Base-by-base conservation (phyloP, 1,140 invertebrate genomes). In the Latrodectus geometricus region DNA sequence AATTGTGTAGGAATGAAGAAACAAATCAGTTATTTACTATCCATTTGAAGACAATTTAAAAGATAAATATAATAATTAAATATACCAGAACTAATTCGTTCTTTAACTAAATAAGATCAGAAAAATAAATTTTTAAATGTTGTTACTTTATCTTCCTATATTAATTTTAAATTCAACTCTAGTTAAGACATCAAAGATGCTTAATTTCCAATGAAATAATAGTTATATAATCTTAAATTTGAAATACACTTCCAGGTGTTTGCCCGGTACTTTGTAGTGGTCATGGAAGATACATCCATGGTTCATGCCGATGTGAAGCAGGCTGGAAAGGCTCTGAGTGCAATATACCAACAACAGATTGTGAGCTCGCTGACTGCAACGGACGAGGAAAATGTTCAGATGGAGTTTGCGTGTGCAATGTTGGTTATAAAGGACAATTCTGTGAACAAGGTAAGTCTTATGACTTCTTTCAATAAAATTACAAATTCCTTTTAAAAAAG, bases 271-370 rank as follows among this genome's bases (percentile, higher is more conserved):
- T 99, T 5, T 99, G 98, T 91, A 97, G 95, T 89, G 97, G 97
- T 90, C 94, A 97, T 87, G 98, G 98, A 49, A 96, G 99, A 90
- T 99, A 99, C 91, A 95, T 97, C 81, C 97, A 98, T 89, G 98
- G 98, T 69, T 95, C 96, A 90, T 99, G 98, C 91, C 95, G 96
- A 89, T 99, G 98, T 90, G 97, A 98, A 91, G 96, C 97, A 1
- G 98, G 98, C 15, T 99, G 96, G 96, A 99, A 98, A 92, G 98
- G 98, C 74, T 96, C 96, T 91, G 97, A 93, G 87, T 99, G 98
- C 91, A 96, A 95, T 35, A 91, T 98, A 72, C 93, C 96, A n/a
- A 96, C 97, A 90, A 96, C 97, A 89, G 96, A 97, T 91, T 97
- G 96, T 90, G 96, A 98, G 92, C 95, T 97, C 78, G 95, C 97